Evolutionary conservation across 2,888 invertebrate species (phyloP).

Genomic region (Melanotus villosus): DNA sequence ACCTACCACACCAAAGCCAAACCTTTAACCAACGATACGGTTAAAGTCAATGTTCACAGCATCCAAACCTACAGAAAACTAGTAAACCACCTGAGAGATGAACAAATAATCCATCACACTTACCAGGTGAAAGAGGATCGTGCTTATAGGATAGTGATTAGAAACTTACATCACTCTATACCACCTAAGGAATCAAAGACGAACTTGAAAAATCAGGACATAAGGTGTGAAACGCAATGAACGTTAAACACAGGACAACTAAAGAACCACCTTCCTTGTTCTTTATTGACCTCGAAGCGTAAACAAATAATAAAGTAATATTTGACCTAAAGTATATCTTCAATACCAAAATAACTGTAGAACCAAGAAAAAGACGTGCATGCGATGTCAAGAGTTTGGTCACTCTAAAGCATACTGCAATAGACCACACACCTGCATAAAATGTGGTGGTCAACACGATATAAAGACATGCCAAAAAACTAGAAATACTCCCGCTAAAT

Average conservation of each 20-base stretch:
- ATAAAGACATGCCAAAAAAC: constrained; percentile 13
- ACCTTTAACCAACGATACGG: constrained; percentile 5
- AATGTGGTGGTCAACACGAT: constrained; percentile 13
- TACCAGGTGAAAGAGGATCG: constrained; percentile 32
- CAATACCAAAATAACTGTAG: neutral
- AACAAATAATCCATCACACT: constrained; percentile 9
- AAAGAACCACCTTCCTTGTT: constrained; percentile 18
- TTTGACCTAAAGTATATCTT: neutral
- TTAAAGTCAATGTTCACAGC: constrained; percentile 23
- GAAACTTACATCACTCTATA: no score
- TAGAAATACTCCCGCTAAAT: constrained; percentile 3
- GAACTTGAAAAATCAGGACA: constrained; percentile 18
- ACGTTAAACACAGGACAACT: constrained; percentile 6
- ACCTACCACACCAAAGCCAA: neutral
- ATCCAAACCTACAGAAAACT: constrained; percentile 12
- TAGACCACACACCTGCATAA: neutral
- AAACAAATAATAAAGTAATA: constrained; percentile 23
- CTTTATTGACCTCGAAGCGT: constrained; percentile 28
- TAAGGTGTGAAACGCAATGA: constrained; percentile 7
- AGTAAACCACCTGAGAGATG: constrained; percentile 17
- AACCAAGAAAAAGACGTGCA: constrained; percentile 16
- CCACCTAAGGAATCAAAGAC: constrained; percentile 24
- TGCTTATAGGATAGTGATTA: constrained; percentile 25
- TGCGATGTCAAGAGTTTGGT: constrained; percentile 22
- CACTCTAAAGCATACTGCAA: constrained; percentile 13